Conservation (phyloP, 2,888 invertebrate species). For the Andrena camellia region DNA sequence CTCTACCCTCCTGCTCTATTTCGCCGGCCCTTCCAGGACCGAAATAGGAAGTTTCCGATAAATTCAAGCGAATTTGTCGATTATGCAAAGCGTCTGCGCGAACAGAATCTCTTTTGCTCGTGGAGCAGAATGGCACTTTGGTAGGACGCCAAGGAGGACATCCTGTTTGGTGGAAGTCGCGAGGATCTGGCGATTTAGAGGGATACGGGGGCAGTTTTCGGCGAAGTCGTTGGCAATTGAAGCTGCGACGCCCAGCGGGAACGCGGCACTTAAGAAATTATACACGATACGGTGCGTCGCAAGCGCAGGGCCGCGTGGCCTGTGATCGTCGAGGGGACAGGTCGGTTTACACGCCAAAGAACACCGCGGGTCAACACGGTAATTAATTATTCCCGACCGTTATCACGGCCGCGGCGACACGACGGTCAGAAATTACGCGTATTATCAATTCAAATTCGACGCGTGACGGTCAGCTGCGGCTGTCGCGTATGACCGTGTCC, state of each 20-base stretch:
- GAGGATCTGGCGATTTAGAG: not conserved
- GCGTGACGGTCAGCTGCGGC: conserved; percentile 61
- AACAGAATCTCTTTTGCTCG: not conserved
- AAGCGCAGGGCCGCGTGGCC: not conserved
- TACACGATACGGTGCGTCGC: not conserved
- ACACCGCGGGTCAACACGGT: conserved; percentile 13
- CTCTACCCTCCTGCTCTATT: not conserved
- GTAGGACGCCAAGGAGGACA: not conserved
- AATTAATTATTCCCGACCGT: conserved; percentile 46
- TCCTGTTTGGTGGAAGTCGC: not conserved
- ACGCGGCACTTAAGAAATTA: not conserved
- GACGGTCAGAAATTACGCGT: conserved; percentile 42
- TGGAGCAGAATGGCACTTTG: not conserved
- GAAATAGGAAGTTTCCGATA: conserved; percentile 3
- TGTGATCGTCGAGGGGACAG: not conserved
- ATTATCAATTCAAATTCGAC: conserved; percentile 67
- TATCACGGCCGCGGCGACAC: conserved; percentile 39
- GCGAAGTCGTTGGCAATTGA: not conserved
- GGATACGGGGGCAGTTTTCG: not conserved
- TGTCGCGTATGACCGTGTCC: conserved; percentile 60
- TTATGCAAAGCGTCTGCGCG: conserved; percentile 17
- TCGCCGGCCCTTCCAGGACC: conserved; percentile 18
- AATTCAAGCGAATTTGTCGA: conserved; percentile 15
- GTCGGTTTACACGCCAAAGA: conserved; percentile 34
- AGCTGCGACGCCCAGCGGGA: not conserved